Base-by-base conservation (phyloP, 2,888 invertebrate genomes). In the Luperina nickerlii region DNA sequence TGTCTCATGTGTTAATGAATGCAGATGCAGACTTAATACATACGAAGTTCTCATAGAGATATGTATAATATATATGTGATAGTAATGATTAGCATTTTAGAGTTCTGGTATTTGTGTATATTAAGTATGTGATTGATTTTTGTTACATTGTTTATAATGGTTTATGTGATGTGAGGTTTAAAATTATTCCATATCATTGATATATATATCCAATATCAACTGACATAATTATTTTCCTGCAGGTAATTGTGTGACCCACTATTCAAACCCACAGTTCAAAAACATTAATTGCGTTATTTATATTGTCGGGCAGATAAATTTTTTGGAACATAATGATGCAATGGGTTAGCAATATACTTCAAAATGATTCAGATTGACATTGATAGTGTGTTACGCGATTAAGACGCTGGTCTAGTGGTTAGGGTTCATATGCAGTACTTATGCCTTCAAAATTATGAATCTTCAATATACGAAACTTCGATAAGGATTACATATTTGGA, bases 1-100 rank as follows among this genome's bases (percentile, higher is more conserved):
- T 83, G 82, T 74, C 72, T 80, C 73, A 60, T 79, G 86, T 88
- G 87, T 83, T 84, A 80, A 78, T 83, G 71, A 79, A 82, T 87
- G 88, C 89, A 90, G 91, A 79, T 87, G 90, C 90, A 92, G 91
- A 83, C 90, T 89, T 88, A 85, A 82, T 87, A 88, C 73, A 81
- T 73, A 76, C 78, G 62, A 86, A 84, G 86, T 92, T 92, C 90
- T 92, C 91, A 88, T 92, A 91, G 93, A 90, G 90, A 90, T 91
- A 88, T 87, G 81, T 88, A 87, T 82, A 87, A 85, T 90, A 92
- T 90, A 85, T 90, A 91, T 92, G 92, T 92, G 93, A 93, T 93
- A 93, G 90, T 93, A 92, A 92, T 90, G 89, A 89, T 87, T 90
- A 91, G 88, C 87, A 76, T 89, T 82, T 84, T 90, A 88, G 84